These are phyloP conservation scores for Donacobius atricapilla DNA, from an alignment of 2,113 vertebrate species.

Conservation along the genomic window DNA sequence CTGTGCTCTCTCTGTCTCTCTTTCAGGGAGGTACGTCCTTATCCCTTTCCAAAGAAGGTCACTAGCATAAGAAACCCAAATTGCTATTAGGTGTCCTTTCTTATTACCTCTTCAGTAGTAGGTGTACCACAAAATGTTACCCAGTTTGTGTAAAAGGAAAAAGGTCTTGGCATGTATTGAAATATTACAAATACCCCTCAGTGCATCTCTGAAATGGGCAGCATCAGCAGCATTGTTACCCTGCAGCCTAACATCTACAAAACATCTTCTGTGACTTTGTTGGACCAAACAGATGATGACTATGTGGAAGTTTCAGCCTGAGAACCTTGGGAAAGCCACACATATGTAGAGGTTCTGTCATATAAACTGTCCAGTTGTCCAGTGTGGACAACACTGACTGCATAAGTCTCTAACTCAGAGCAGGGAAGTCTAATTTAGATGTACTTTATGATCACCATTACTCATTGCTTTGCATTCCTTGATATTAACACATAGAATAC, in stretches of 20 bases:
- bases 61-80: not conserved
- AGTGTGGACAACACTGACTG: fast-evolving
- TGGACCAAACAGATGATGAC: not conserved
- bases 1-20: not conserved
- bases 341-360: not conserved
- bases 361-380: not conserved
- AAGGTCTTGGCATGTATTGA: not conserved
- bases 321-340: not conserved
- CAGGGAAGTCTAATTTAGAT: not conserved
- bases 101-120: not conserved
- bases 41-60: not conserved
- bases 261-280: not conserved
- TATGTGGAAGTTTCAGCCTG: not conserved
- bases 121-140: not conserved
- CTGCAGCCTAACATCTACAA: not conserved
- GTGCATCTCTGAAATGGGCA: not conserved
- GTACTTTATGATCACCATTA: not conserved
- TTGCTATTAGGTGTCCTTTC: not conserved
- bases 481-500: not conserved
- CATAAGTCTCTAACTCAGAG: not conserved
- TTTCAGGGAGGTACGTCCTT: not conserved
- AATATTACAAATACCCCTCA: not conserved
- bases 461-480: not conserved
- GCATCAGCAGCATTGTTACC: not conserved
- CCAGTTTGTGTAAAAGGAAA: not conserved